phyloP scores from a whole-genome alignment of 2,888 invertebrate species.

The Cotesia congregata region DNA sequence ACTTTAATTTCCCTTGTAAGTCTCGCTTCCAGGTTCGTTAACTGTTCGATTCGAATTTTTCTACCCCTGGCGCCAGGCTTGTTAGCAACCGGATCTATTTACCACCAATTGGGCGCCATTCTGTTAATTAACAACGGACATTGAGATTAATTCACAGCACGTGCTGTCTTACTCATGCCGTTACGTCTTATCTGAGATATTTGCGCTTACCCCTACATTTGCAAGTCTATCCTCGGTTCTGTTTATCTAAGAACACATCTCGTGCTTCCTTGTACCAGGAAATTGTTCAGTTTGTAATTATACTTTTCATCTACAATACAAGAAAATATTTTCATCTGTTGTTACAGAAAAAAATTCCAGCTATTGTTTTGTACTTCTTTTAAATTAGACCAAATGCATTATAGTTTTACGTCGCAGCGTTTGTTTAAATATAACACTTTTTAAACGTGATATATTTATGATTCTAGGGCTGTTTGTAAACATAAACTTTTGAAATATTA shows the following conservation, averaged over 20 bases:
- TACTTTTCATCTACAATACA: too few relatives aligned
- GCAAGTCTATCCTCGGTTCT: not conserved
- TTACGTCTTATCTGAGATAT: not conserved
- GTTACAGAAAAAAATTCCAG: too few relatives aligned
- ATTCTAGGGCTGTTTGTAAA: too few relatives aligned
- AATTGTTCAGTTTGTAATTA: not conserved
- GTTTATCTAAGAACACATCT: not conserved
- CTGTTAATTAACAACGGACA: slow-evolving; percentile 27
- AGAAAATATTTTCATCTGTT: too few relatives aligned
- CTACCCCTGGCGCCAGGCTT: not conserved
- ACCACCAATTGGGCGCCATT: slow-evolving; percentile 1
- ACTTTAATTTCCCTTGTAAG: not conserved
- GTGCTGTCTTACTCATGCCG: not conserved
- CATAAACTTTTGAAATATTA: too few relatives aligned
- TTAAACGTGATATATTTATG: too few relatives aligned
- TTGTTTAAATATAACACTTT: too few relatives aligned
- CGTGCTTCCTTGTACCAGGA: not conserved
- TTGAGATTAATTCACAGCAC: slow-evolving; percentile 13
- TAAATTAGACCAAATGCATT: too few relatives aligned
- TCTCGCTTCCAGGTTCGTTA: not conserved
- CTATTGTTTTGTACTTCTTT: too few relatives aligned
- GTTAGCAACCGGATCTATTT: slow-evolving; percentile 16
- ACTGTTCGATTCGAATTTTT: not conserved
- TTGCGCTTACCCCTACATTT: not conserved
- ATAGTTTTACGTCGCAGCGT: too few relatives aligned